These are phyloP conservation scores for Cololabis saira DNA, from an alignment of 2,113 vertebrate species.

Conservation along the genomic window DNA sequence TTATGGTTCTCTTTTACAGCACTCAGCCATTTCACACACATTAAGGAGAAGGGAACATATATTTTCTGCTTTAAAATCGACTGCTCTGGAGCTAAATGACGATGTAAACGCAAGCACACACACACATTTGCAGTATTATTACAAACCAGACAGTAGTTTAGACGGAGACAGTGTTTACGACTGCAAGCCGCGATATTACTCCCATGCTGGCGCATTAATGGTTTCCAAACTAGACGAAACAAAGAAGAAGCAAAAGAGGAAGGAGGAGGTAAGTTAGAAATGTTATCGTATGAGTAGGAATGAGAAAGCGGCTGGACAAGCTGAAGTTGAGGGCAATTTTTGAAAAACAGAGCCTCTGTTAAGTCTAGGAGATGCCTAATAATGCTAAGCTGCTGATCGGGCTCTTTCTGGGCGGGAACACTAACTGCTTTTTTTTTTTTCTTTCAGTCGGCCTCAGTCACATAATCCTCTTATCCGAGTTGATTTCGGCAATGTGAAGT, in stretches of 20 bases:
- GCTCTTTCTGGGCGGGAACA: constrained; percentile 54
- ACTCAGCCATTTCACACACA: constrained; percentile 60
- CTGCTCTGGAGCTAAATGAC: constrained; percentile 49
- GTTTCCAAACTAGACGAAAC: constrained; percentile 28
- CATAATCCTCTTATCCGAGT: constrained; percentile 70
- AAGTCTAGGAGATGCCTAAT: constrained; percentile 55
- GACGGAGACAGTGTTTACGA: constrained; percentile 47
- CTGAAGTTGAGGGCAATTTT: constrained; percentile 18
- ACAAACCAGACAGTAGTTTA: constrained; percentile 42
- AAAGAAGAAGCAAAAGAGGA: neutral
- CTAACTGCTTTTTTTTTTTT: constrained; percentile 54
- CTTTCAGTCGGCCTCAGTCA: constrained; percentile 50
- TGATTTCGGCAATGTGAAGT: constrained; percentile 52
- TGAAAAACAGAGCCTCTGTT: constrained; percentile 29
- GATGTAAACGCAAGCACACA: constrained; percentile 18
- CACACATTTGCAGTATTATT: neutral
- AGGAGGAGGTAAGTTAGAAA: constrained; percentile 9
- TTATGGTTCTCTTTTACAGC: constrained; percentile 66
- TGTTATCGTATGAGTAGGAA: neutral
- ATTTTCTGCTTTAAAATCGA: constrained; percentile 69
- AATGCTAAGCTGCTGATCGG: constrained; percentile 63
- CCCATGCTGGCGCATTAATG: constrained; percentile 45
- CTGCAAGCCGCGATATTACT: constrained; percentile 46
- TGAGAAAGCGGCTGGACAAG: neutral
- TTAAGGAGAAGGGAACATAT: constrained; percentile 61